These are phyloP conservation scores for Rhinogobio ventralis DNA, from an alignment of 2,797 vertebrate species.

Conservation along the genomic window DNA sequence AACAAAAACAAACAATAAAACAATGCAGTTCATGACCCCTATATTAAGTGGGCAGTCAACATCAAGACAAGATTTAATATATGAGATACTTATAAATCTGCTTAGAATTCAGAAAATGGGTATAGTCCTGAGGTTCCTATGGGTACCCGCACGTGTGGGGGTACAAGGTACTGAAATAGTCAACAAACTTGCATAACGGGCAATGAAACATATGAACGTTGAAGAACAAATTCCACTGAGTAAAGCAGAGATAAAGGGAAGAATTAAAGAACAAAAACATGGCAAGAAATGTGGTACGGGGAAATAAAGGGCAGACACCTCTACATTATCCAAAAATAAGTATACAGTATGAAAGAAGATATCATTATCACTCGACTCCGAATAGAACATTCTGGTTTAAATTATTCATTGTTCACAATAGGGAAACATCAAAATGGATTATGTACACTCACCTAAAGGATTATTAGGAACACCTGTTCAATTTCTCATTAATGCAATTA, in stretches of 20 bases:
- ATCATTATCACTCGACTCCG: neutral
- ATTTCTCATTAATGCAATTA: no score
- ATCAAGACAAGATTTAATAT: no score
- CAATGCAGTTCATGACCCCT: no score
- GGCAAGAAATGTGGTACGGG: neutral
- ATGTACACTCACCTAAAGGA: no score
- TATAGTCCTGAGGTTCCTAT: no score
- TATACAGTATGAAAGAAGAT: no score
- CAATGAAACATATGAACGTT: neutral
- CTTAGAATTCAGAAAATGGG: neutral
- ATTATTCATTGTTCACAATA: neutral
- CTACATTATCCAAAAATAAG: neutral
- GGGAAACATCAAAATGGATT: neutral
- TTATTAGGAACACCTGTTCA: no score
- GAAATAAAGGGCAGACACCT: neutral
- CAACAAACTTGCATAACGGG: neutral
- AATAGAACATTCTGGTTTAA: slow-evolving; percentile 6
- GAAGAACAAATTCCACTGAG: neutral
- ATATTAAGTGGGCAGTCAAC: neutral
- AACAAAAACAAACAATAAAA: no score
- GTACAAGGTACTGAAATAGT: neutral
- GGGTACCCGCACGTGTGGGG: neutral
- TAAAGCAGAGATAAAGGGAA: neutral
- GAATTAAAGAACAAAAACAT: neutral
- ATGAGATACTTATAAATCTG: neutral